Evolutionary conservation across 2,888 invertebrate genomes (phyloP), one percentile per base, ranked within the genome.

Genomic region (Norana najaformis): DNA sequence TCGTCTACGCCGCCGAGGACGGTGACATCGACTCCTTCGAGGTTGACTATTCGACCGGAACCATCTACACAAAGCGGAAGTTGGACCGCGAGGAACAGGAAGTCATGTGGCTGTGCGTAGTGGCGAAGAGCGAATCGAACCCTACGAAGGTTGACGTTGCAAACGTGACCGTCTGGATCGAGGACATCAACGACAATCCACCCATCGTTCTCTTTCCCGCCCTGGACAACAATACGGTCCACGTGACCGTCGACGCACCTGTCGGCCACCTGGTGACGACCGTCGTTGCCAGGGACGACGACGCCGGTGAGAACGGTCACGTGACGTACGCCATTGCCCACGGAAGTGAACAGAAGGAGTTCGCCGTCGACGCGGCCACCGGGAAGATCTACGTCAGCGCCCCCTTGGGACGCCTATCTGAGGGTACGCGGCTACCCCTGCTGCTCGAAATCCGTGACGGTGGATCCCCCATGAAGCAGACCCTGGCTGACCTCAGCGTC

Each of bases 11-110:
- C 35, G 36, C 41, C 6, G 34, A 36, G 23, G 53, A 89, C 0
- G n/a, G n/a, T 0, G 82, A 69, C 36, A 23, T 30, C 1, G 37
- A 88, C 36, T 38, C 47, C 20, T 89, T 89, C n/a, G 34, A 34
- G 30, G 38, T 89, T 20, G 53, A 89, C n/a, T 36, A 36, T 23
- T 18, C 35, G n/a, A 47, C 53, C n/a, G 89, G 89, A 23, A 34
- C 35, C 69, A 53, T 89, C 34, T 37, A 36, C 36, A 53, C 89
- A 6, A 36, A 34, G 35, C 36, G 35, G 35, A 35, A 23, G 34
- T n/a, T 89, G n/a, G 89, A 89, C 38, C 47, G 89, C 35, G 89
- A 89, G 38, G 69, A 89, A 36, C 53, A 82, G n/a, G 35, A 53
- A 14, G 20, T 35, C 53, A 69, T 69, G 35, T 34, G 35, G n/a